Evolutionary conservation across 35 echinoderm and acorn worm species (phyloP), one percentile per base, ranked within the genome.

Genomic region (Stichopus chloronotus): DNA sequence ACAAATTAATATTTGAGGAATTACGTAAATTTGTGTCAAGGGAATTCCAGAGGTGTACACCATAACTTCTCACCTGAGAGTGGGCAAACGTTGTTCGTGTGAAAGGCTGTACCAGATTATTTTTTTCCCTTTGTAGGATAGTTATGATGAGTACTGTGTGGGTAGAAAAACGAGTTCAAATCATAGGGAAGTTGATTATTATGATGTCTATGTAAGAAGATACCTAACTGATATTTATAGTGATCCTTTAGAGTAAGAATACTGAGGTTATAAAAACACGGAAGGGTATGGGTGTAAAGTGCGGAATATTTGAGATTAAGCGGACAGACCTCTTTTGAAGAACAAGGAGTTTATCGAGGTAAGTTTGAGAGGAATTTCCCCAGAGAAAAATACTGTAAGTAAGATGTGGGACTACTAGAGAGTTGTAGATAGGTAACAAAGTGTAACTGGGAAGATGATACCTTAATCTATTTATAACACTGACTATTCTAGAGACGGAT

Each of bases 271-370:
- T 78, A 20, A 78, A 78, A 78, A 25, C 21, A 78, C 76, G 19
- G 21, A 78, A 78, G 76, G n/a, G 12, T 78, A 11, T 3, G n/a
- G 76, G 21, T 78, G 76, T 78, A 21, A 21, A 12, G 76, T 78
- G n/a, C n/a, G 19, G 76, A 78, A 78, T 17, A 23, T 22, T 78
- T 78, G 76, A 78, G 76, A 78, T 78, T 78, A 78, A 22, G 11
- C n/a, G n/a, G 76, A 78, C 76, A 78, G 76, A 9, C 17, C 76
- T 21, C 76, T 78, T 78, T 78, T 78, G 76, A 43, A 78, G 76
- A 78, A 78, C n/a, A 78, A 78, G 52, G 76, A 78, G 76, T 78
- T 78, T 78, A 43, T 78, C 76, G 20, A 21, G 23, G 76, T 78
- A 78, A 78, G 76, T 78, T 78, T 78, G 1, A 19, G 20, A 78